phyloP scores from a whole-genome alignment of 1,140 invertebrate species.

The Eubasilissa regina region DNA sequence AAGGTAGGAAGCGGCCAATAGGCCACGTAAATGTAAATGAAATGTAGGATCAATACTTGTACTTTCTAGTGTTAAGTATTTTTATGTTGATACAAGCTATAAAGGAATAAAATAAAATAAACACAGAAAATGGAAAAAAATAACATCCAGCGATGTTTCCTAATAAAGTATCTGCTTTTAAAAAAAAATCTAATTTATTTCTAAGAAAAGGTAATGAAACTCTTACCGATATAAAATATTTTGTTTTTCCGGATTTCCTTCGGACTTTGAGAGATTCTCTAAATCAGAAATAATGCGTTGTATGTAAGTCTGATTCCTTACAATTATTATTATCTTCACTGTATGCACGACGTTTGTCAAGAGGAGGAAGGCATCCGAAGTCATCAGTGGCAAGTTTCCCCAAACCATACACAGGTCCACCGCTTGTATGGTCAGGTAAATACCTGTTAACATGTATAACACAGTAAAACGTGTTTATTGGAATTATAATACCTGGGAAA shows the following conservation, averaged over 20 bases:
- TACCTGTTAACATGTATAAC: slow-evolving; percentile 60
- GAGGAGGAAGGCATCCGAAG: slow-evolving; percentile 66
- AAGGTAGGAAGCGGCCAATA: too few species aligned
- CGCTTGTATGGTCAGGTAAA: slow-evolving; percentile 65
- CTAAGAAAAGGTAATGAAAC: not conserved
- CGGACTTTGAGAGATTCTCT: slow-evolving; percentile 59
- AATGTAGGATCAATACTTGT: too few species aligned
- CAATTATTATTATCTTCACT: slow-evolving; percentile 64
- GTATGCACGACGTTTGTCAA: slow-evolving; percentile 68
- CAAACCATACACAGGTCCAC: slow-evolving; percentile 66
- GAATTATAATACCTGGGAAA: too few species aligned
- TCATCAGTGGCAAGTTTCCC: slow-evolving; percentile 69
- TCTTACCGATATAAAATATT: slow-evolving; percentile 63
- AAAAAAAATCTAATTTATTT: slow-evolving; percentile 8
- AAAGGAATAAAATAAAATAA: too few species aligned
- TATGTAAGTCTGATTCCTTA: slow-evolving; percentile 60
- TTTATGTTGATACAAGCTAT: too few species aligned
- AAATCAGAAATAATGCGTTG: slow-evolving; percentile 61
- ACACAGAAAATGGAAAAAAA: too few species aligned
- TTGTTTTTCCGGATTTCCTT: slow-evolving; percentile 59
- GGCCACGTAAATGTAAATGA: too few species aligned
- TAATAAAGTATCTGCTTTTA: slow-evolving; percentile 4
- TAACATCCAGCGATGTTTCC: too few species aligned
- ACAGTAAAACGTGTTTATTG: not conserved
- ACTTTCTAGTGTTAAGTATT: too few species aligned